phyloP scores from a whole-genome alignment of 2,113 vertebrate species.

The Aphelocoma coerulescens region DNA sequence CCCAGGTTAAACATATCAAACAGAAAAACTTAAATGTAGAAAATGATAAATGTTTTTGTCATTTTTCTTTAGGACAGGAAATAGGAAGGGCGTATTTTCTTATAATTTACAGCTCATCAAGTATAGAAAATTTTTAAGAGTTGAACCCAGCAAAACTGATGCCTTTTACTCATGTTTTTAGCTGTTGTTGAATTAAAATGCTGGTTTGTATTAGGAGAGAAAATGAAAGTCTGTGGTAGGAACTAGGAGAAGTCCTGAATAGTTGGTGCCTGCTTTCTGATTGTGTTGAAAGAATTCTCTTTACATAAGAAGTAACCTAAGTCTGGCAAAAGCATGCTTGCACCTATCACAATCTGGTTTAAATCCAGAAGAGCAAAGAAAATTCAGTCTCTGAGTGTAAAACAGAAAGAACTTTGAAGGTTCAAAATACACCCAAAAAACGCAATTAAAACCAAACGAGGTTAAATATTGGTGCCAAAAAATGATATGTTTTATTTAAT shows the following conservation, averaged over 20 bases:
- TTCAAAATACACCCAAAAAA: neutral
- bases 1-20: neutral
- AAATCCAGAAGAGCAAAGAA: neutral
- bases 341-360: neutral
- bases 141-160: neutral
- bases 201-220: neutral
- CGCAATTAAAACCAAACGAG: neutral
- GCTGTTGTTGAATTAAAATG: neutral
- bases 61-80: neutral
- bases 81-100: neutral
- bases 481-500: neutral
- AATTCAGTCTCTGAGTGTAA: neutral
- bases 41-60: rapidly evolving
- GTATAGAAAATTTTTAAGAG: neutral
- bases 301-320: neutral
- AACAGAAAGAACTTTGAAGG: neutral
- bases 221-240: neutral
- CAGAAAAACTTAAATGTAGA: neutral
- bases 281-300: neutral
- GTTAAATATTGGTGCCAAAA: neutral
- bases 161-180: neutral
- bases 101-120: neutral
- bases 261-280: neutral
- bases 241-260: neutral
- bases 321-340: neutral